Conservation (phyloP, 1,140 invertebrate genomes). For the roundworm (Caenorhabditis elegans) region DNA sequence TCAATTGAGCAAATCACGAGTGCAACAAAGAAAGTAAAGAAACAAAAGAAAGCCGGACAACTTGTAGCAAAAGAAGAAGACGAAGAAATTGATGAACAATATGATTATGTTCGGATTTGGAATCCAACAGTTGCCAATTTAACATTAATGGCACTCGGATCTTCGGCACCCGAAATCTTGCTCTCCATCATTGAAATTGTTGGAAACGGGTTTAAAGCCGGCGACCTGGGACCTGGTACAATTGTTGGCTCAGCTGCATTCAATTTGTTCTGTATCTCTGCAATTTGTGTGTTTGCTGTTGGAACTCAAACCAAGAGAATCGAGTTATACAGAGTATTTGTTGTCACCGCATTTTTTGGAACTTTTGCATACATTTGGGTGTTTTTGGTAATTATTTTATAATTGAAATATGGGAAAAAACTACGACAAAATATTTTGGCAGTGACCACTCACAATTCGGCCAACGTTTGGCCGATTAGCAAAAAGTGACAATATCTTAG, state of each 20-base stretch:
- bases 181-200: constrained; percentile 69
- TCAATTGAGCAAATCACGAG: constrained; percentile 43
- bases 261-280: constrained; percentile 68
- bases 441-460: too few species aligned
- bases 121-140: constrained; percentile 71
- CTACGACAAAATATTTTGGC: too few species aligned
- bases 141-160: constrained; percentile 69
- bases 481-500: too few species aligned
- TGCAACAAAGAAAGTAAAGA: constrained; percentile 21
- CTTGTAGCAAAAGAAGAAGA: neutral
- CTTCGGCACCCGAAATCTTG: constrained; percentile 70
- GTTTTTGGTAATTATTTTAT: constrained; percentile 56
- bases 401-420: too few species aligned
- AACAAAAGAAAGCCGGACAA: neutral
- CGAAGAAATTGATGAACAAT: constrained; percentile 27
- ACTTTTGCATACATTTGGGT: constrained; percentile 71
- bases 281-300: constrained; percentile 66
- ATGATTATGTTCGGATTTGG: constrained; percentile 67
- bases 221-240: constrained; percentile 58
- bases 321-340: constrained; percentile 61
- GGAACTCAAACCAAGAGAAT: constrained; percentile 30
- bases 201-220: constrained; percentile 64
- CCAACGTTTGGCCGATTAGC: too few species aligned
- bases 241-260: constrained; percentile 71
- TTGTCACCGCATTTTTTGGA: constrained; percentile 68